phyloP scores from a whole-genome alignment of 37 sponge, comb jelly and placozoan genomes.

The Axinella damicornis region DNA sequence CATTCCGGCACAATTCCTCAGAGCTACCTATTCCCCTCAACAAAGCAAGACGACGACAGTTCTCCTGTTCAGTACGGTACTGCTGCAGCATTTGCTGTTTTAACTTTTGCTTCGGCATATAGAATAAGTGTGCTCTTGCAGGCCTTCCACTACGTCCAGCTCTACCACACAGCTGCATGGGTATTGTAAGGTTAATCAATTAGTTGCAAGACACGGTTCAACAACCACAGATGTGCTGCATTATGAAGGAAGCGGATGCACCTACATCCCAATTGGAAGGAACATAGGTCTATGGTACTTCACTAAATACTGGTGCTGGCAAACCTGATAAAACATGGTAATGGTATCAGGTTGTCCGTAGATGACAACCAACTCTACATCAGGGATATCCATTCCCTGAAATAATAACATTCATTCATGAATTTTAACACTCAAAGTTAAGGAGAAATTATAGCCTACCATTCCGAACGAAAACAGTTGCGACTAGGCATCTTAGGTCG shows the following conservation, averaged over 20 bases:
- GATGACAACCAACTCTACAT: conserved; percentile 3
- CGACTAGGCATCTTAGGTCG: conserved; percentile 5
- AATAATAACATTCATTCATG: background rate
- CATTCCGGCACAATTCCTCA: background rate
- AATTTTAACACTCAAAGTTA: background rate
- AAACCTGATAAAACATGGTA: conserved; percentile 7
- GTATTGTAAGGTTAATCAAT: no score
- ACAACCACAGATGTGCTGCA: no score
- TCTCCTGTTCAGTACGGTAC: background rate
- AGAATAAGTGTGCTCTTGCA: conserved; percentile 14
- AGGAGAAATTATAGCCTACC: no score
- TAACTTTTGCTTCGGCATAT: background rate
- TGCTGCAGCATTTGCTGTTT: background rate
- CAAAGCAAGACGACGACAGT: no score
- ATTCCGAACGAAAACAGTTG: conserved; percentile 14
- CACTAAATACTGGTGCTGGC: no score
- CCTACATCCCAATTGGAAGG: no score
- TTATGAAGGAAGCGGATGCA: no score
- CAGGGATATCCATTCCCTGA: conserved; percentile 23
- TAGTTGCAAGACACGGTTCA: no score
- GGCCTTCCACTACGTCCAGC: conserved; percentile 12
- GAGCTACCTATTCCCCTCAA: background rate
- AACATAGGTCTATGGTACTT: no score
- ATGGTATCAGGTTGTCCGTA: conserved; percentile 1
- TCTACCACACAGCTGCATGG: conserved; percentile 4